These are phyloP conservation scores for Caranx melampygus DNA, from an alignment of 2,113 vertebrate species.

Conservation along the genomic window DNA sequence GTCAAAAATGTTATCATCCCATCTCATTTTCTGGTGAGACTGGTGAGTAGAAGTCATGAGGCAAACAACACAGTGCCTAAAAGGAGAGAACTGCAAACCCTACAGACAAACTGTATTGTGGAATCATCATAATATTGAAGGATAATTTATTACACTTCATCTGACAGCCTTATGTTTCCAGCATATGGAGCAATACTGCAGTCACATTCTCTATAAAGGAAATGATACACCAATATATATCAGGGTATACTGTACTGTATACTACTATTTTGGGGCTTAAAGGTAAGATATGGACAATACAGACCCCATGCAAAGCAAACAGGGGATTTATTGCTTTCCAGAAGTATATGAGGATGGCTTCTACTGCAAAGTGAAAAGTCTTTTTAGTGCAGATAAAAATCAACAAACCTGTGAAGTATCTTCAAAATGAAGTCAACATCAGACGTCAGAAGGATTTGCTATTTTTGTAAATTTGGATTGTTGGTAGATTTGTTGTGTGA, in stretches of 20 bases:
- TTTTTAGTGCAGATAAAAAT: slow-evolving; percentile 42
- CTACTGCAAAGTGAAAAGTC: slow-evolving; percentile 30
- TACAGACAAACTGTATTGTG: slow-evolving; percentile 18
- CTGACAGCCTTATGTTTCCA: slow-evolving; percentile 23
- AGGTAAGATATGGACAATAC: slow-evolving; percentile 20
- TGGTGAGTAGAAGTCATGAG: slow-evolving; percentile 60
- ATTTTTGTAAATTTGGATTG: slow-evolving; percentile 31
- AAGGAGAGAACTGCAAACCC: slow-evolving; percentile 18
- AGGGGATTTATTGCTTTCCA: slow-evolving; percentile 61
- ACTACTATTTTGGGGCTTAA: slow-evolving; percentile 15
- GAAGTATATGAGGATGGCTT: slow-evolving; percentile 41
- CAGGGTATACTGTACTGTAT: not conserved
- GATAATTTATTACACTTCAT: slow-evolving; percentile 15
- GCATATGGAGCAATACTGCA: slow-evolving; percentile 11
- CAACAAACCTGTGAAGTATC: slow-evolving; percentile 24
- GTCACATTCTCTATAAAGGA: not conserved
- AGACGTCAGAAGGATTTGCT: slow-evolving; percentile 32
- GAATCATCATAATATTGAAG: slow-evolving; percentile 2
- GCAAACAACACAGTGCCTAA: slow-evolving; percentile 72
- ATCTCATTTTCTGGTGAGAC: slow-evolving; percentile 77
- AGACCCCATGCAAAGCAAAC: slow-evolving; percentile 37
- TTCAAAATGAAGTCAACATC: slow-evolving; percentile 51
- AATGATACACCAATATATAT: slow-evolving; percentile 10
- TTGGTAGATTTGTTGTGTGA: not conserved
- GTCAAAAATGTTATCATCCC: slow-evolving; percentile 74